Conservation (phyloP, 2,113 vertebrate genomes). For the Anoura caudifer region DNA sequence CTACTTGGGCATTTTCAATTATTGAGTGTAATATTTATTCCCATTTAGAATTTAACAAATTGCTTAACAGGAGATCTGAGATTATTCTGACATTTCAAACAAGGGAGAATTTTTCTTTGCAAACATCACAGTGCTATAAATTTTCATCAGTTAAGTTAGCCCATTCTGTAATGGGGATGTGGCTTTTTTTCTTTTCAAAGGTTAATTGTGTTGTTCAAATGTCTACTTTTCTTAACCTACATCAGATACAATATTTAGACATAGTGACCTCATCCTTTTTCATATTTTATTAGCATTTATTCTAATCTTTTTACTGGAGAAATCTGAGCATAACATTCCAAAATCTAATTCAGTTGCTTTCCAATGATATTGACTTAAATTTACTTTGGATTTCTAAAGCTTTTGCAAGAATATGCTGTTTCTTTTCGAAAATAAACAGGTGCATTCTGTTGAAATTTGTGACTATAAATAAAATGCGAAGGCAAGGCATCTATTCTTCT, state of each 20-base stretch:
- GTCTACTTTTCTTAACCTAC: slow-evolving; percentile 35
- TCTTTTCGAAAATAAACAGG: slow-evolving; percentile 2
- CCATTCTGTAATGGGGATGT: slow-evolving; percentile 32
- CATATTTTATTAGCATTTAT: slow-evolving; percentile 53
- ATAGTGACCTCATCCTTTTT: slow-evolving; percentile 40
- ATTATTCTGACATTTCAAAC: slow-evolving; percentile 61
- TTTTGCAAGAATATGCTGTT: background rate
- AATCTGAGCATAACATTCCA: slow-evolving; percentile 39
- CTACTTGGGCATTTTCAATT: slow-evolving; percentile 34
- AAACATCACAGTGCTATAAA: slow-evolving; percentile 56
- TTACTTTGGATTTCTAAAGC: slow-evolving; percentile 49
- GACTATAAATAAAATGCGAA: slow-evolving; percentile 24
- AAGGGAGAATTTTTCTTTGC: background rate
- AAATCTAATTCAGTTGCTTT: slow-evolving; percentile 12
- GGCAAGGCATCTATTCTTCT: background rate
- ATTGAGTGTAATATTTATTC: slow-evolving; percentile 44
- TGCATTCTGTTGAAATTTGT: background rate
- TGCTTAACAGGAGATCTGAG: slow-evolving; percentile 37
- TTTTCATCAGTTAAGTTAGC: slow-evolving; percentile 50
- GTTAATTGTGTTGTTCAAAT: slow-evolving; percentile 64
- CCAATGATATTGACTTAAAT: slow-evolving; percentile 33
- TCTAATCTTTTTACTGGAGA: slow-evolving; percentile 45
- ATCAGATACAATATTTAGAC: slow-evolving; percentile 32
- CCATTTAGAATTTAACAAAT: slow-evolving; percentile 60
- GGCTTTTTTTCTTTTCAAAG: slow-evolving; percentile 49